phyloP scores from a whole-genome alignment of 2,113 vertebrate species.

The Hipposideros armiger region DNA sequence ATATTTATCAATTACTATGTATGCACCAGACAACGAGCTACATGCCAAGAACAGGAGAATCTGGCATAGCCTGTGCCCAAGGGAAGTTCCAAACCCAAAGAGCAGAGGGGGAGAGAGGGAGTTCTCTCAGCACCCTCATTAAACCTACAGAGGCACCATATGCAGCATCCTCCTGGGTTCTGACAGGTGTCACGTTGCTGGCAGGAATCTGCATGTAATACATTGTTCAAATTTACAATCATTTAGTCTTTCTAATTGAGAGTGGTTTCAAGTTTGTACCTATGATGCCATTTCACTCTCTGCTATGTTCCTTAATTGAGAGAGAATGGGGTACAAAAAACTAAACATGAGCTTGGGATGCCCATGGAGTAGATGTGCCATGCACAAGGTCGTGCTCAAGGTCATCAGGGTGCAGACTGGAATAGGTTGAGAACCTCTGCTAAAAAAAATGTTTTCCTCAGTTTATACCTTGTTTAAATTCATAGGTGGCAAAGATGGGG shows the following conservation, averaged over 20 bases:
- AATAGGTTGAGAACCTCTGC: not conserved
- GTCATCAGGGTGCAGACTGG: too few relatives aligned
- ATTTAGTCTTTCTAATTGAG: not conserved
- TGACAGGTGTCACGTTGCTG: not conserved
- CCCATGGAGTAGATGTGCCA: not conserved
- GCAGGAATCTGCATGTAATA: not conserved
- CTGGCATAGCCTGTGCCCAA: not conserved
- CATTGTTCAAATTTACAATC: not conserved
- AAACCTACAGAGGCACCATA: not conserved
- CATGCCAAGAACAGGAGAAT: conserved; percentile 46
- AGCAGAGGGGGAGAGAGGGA: not conserved
- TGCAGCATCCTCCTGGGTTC: not conserved
- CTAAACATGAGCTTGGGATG: not conserved
- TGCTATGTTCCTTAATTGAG: not conserved
- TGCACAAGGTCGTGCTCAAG: not conserved
- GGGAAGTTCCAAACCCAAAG: not conserved
- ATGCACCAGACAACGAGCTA: not conserved
- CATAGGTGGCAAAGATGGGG: not conserved
- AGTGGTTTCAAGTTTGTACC: not conserved
- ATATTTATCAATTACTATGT: conserved; percentile 58
- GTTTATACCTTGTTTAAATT: not conserved
- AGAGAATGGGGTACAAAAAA: conserved; percentile 13
- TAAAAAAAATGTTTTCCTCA: not conserved
- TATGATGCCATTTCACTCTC: not conserved
- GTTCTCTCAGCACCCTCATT: not conserved